Evolutionary conservation across 2,797 vertebrate genomes (phyloP).

Genomic region (Phoeniculus purpureus): DNA sequence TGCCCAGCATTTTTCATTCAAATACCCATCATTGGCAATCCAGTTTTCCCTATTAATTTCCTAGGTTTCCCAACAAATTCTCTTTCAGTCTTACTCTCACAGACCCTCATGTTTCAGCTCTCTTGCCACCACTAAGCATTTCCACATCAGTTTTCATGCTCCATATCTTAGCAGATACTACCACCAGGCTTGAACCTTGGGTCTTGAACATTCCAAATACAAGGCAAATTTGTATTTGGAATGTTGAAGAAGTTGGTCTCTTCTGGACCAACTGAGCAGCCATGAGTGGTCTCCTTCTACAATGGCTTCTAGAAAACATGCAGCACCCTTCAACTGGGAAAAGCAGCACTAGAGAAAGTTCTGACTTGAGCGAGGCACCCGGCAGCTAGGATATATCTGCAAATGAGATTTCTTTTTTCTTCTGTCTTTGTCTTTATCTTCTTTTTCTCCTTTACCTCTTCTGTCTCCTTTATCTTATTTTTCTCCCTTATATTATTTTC

Average conservation of each 20-base stretch:
- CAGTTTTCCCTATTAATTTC: background rate
- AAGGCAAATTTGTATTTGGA: background rate
- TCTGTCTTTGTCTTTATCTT: background rate
- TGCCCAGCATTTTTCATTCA: background rate
- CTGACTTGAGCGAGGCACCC: background rate
- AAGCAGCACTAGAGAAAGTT: background rate
- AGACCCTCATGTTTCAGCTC: background rate
- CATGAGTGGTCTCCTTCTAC: background rate
- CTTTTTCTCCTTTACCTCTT: background rate
- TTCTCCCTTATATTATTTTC: background rate
- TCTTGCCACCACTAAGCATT: background rate
- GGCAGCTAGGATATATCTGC: background rate
- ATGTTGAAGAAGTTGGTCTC: too few species aligned
- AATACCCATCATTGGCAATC: background rate
- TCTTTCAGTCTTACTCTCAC: background rate
- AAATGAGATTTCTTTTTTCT: background rate
- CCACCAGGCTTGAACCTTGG: background rate
- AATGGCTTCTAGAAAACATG: background rate
- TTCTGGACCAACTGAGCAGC: background rate
- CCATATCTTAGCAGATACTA: background rate
- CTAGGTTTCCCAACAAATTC: background rate
- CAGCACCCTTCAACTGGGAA: background rate
- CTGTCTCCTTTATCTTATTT: background rate
- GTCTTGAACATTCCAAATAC: background rate
- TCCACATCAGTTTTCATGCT: background rate